phyloP scores from a whole-genome alignment of 1,140 invertebrate species.

The Elymnias hypermnestra region DNA sequence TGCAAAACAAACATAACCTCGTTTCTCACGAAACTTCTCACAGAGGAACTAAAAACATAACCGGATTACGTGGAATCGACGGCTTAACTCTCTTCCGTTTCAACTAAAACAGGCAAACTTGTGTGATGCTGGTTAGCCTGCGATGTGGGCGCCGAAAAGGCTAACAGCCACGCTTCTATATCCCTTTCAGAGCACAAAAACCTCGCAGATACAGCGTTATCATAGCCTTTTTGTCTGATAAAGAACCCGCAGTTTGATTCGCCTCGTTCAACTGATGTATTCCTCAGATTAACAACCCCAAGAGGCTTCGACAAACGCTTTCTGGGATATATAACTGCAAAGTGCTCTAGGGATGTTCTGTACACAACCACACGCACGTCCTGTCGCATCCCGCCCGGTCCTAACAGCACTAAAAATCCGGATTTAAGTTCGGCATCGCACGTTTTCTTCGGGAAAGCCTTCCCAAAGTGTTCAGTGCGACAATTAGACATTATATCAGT shows the following conservation, averaged over 20 bases:
- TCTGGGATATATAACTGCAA: constrained; percentile 81
- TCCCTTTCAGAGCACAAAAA: constrained; percentile 78
- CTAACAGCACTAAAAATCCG: constrained; percentile 78
- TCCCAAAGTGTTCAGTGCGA: constrained; percentile 44
- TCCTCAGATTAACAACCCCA: constrained; percentile 79
- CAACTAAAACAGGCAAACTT: constrained; percentile 79
- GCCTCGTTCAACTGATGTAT: constrained; percentile 76
- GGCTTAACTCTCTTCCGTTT: constrained; percentile 77
- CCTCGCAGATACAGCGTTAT: constrained; percentile 77
- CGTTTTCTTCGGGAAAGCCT: constrained; percentile 54
- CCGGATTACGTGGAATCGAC: constrained; percentile 23
- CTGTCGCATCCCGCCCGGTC: constrained; percentile 77
- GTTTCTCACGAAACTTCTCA: constrained; percentile 34
- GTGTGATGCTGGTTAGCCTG: constrained; percentile 71
- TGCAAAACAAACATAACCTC: constrained; percentile 64
- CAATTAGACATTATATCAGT: constrained; percentile 55
- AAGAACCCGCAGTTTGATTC: constrained; percentile 75
- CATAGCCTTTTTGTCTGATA: constrained; percentile 79
- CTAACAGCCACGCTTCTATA: constrained; percentile 79
- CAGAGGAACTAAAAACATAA: constrained; percentile 30
- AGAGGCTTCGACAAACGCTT: constrained; percentile 80
- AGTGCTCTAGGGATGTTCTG: constrained; percentile 81
- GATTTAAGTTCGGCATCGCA: constrained; percentile 80
- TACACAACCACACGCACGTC: constrained; percentile 81
- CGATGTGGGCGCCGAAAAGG: constrained; percentile 76